phyloP scores from a whole-genome alignment of 2,888 invertebrate genomes.

The Eristalis tenax region DNA sequence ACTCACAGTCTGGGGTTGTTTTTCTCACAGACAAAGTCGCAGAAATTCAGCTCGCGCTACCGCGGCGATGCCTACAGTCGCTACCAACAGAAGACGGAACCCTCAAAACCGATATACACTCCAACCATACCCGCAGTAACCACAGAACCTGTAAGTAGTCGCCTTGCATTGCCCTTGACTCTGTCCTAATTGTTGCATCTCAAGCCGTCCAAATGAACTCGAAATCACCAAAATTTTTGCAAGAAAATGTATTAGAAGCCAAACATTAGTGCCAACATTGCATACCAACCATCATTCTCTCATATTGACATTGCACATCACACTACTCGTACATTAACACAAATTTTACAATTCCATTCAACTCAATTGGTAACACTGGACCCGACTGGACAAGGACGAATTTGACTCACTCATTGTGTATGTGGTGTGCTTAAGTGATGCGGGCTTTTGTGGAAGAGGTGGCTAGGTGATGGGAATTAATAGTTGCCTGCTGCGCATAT shows the following conservation, averaged over 20 bases:
- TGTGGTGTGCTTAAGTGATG: slow-evolving; percentile 2
- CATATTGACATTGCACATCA: slow-evolving; percentile 44
- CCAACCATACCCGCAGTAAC: slow-evolving; percentile 75
- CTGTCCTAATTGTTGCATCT: background rate
- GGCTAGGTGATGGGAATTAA: slow-evolving; percentile 43
- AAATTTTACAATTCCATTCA: slow-evolving; percentile 30
- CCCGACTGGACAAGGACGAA: slow-evolving; percentile 55
- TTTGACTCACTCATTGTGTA: slow-evolving; percentile 19
- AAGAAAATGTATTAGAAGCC: slow-evolving; percentile 64
- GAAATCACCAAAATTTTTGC: slow-evolving; percentile 64
- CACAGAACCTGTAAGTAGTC: slow-evolving; percentile 74
- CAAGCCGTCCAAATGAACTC: slow-evolving; percentile 54
- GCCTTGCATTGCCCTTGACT: background rate
- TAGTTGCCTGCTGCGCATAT: background rate
- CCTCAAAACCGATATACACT: slow-evolving; percentile 72
- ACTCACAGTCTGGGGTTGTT: background rate
- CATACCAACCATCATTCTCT: slow-evolving; percentile 46
- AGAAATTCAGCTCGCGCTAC: slow-evolving; percentile 73
- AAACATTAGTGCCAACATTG: slow-evolving; percentile 73
- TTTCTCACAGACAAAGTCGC: slow-evolving; percentile 54
- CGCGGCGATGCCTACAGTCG: slow-evolving; percentile 71
- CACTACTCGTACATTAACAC: slow-evolving; percentile 42
- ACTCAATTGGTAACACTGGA: slow-evolving; percentile 68
- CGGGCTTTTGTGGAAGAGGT: slow-evolving; percentile 21
- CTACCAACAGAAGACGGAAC: slow-evolving; percentile 56